Base-by-base conservation (phyloP, 2,797 vertebrate species). In the Psittacula echo region DNA sequence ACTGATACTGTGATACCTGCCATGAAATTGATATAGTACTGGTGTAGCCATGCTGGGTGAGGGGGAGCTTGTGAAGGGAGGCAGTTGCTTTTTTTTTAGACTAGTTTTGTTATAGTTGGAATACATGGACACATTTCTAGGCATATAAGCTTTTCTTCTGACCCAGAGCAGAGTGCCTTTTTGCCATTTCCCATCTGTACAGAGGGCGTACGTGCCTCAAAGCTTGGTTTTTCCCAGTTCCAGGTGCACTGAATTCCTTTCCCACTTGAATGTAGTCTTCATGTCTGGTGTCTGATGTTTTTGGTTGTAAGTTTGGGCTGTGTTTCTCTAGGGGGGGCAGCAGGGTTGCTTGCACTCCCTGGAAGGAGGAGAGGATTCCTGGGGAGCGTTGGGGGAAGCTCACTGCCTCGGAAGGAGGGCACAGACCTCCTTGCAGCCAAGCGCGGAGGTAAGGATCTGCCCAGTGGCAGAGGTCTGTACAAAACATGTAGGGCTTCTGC, bases 41-140 rank as follows among this genome's bases (percentile, higher is more conserved):
- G 66, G 50, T 58, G 66, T 32, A 75, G 50, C 80, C 54, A 62
- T 29, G 11, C 7, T 0, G 7, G 73, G 42, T 0, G 1, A 85
- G 20, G 30, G 54, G 56, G 71, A 47, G 18, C 37, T 84, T 22
- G 76, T 51, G 86, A 78, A 75, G 44, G 82, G 76, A 82, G 64
- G 54, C 77, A 21, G 77, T 39, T 82, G 37, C 34, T 90, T 82
- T 86, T 73, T 8, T 81, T 23, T 39, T 39, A 75, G 71, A 10
- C 30, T 24, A 10, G 5, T 72, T 89, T 19, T 77, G 37, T 80
- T 74, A 9, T 3, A 47, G 11, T 10, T 79, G 70, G 66, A 91
- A 58, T 39, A n/a, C n/a, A 37, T 2, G 3, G 70, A 24, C 18
- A 14, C 0, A 0, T 65, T 80, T 71, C 44, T 87, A 42, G 70